Evolutionary conservation across 2,113 vertebrate species (phyloP).

Genomic region (Jaculus jaculus): DNA sequence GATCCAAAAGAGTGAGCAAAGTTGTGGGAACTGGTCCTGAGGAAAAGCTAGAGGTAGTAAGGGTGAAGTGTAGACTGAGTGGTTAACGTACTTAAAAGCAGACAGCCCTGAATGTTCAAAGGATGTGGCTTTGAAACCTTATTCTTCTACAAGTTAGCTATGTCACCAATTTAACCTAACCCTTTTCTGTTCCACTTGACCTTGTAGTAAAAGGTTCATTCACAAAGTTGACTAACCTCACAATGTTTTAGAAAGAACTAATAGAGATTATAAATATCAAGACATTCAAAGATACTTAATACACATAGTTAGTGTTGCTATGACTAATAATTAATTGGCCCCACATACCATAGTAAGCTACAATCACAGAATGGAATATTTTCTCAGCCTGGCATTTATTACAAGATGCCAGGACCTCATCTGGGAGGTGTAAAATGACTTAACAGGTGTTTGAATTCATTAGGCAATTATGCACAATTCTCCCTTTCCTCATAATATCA

Average conservation of each 20-base stretch:
- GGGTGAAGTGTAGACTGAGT: background rate
- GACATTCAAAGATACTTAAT: constrained; percentile 30
- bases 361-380: constrained; percentile 11
- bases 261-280: constrained; percentile 7
- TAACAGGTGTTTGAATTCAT: constrained; percentile 67
- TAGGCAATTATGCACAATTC: constrained; percentile 55
- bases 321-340: constrained; percentile 6
- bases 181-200: background rate
- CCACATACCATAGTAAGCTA: background rate
- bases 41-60: background rate
- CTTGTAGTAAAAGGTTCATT: background rate
- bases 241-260: background rate
- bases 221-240: background rate
- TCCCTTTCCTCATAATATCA: constrained; percentile 37
- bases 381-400: background rate
- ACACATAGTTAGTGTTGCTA: constrained; percentile 36
- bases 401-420: constrained; percentile 5
- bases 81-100: background rate
- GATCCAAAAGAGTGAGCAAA: background rate
- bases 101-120: background rate
- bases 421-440: constrained; percentile 43
- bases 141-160: background rate
- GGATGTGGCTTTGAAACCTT: background rate
- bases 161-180: background rate
- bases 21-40: background rate